Percentiles rank a stretch among this genome's conserved stretches.
Evolutionary conservation across 2,888 invertebrate species (phyloP).

Genomic region (Amphipoea lucens): DNA sequence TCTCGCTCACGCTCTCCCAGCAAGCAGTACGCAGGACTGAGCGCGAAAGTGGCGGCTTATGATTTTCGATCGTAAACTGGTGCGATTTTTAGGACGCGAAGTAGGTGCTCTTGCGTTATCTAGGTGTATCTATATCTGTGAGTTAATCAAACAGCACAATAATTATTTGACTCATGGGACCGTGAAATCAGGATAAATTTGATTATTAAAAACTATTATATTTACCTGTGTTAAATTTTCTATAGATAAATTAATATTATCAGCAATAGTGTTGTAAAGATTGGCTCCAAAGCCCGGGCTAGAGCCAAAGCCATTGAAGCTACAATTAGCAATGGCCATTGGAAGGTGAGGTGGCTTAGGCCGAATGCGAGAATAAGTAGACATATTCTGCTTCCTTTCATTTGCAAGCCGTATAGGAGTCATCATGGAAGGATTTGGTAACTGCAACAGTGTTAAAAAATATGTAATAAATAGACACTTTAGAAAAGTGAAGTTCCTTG

Average conservation of each 20-base stretch:
- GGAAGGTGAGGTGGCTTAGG: slow-evolving; percentile 67
- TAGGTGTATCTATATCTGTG: too few relatives aligned
- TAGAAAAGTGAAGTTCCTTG: background rate
- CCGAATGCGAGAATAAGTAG: slow-evolving; percentile 72
- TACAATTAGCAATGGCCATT: slow-evolving; percentile 62
- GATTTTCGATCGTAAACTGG: too few relatives aligned
- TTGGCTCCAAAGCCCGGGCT: slow-evolving; percentile 69
- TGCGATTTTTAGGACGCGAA: too few relatives aligned
- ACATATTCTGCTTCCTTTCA: slow-evolving; percentile 68
- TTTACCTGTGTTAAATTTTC: slow-evolving; percentile 88
- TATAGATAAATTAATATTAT: slow-evolving; percentile 87
- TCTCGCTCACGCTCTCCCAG: too few relatives aligned
- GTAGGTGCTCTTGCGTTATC: too few relatives aligned
- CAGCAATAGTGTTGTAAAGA: slow-evolving; percentile 66
- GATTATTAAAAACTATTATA: slow-evolving; percentile 20
- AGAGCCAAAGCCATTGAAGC: slow-evolving; percentile 77
- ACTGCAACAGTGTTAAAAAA: slow-evolving; percentile 64
- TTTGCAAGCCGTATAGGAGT: slow-evolving; percentile 71
- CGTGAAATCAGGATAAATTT: background rate
- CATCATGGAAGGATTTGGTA: slow-evolving; percentile 68
- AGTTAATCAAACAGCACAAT: slow-evolving; percentile 1
- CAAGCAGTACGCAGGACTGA: too few relatives aligned
- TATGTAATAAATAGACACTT: background rate
- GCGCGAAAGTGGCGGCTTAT: too few relatives aligned
- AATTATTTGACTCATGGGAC: background rate